Percentiles rank a stretch among this genome's conserved stretches.
Evolutionary conservation across 2,113 vertebrate genomes (phyloP).

Genomic region (Phoxinus phoxinus): DNA sequence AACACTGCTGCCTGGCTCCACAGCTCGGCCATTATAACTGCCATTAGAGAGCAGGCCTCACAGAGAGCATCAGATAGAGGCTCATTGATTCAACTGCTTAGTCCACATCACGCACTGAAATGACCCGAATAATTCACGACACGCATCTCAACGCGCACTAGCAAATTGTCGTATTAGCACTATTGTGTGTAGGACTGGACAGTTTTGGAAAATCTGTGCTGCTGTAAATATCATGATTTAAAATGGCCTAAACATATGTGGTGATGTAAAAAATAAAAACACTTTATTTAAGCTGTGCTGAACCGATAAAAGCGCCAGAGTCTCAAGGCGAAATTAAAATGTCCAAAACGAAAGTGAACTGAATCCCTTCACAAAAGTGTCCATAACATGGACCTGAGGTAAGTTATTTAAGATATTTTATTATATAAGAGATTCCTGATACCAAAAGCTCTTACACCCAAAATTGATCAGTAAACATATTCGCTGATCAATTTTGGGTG

Average conservation of each 20-base stretch:
- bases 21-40: slow-evolving; percentile 47
- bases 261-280: not conserved
- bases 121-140: slow-evolving; percentile 59
- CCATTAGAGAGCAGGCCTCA: slow-evolving; percentile 54
- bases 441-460: too few species aligned
- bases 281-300: not conserved
- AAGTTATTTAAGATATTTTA: not conserved
- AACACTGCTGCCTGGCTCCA: slow-evolving; percentile 57
- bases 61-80: slow-evolving; percentile 43
- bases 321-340: not conserved
- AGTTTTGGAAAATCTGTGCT: slow-evolving; percentile 15
- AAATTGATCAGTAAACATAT: too few species aligned
- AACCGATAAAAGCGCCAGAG: not conserved
- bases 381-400: not conserved
- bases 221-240: not conserved
- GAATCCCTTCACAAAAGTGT: not conserved
- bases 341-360: not conserved
- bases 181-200: slow-evolving; percentile 55
- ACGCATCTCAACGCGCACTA: slow-evolving; percentile 12
- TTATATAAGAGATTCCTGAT: too few species aligned
- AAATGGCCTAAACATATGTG: not conserved
- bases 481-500: too few species aligned
- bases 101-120: slow-evolving; percentile 68
- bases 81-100: slow-evolving; percentile 59
- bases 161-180: slow-evolving; percentile 42